Conservation (phyloP, 2,888 invertebrate genomes). For the Aporophyla nigra region DNA sequence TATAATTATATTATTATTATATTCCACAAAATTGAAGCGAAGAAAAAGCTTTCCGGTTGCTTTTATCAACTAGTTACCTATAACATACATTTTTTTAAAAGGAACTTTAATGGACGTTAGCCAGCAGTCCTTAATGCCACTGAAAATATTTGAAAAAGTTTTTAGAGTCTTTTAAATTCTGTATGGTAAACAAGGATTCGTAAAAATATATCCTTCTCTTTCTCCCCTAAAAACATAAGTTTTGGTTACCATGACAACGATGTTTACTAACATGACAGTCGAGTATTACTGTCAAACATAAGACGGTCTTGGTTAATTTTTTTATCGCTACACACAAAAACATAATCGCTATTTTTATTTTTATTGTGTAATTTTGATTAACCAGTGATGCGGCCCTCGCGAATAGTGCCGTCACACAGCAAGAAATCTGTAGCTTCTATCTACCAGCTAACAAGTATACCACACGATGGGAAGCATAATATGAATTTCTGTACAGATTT, state of each 20-base stretch:
- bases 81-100: neutral
- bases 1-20: too few species aligned
- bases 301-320: constrained; percentile 39
- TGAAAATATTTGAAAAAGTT: neutral
- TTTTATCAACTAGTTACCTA: neutral
- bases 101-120: neutral
- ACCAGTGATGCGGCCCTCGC: constrained; percentile 40
- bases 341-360: neutral
- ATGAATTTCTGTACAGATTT: constrained; percentile 78
- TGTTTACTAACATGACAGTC: constrained; percentile 51
- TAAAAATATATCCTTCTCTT: neutral
- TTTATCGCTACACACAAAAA: constrained; percentile 18
- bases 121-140: neutral
- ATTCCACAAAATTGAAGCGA: constrained; percentile 18
- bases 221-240: constrained; percentile 9
- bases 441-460: constrained; percentile 55
- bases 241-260: constrained; percentile 53
- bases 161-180: neutral
- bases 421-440: constrained; percentile 93
- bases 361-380: neutral
- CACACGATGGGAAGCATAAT: constrained; percentile 92
- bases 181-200: constrained; percentile 12
- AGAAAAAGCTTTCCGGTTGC: neutral
- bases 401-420: constrained; percentile 50
- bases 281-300: constrained; percentile 33